phyloP scores from a whole-genome alignment of 2,888 invertebrate genomes.

The Phania funesta region DNA sequence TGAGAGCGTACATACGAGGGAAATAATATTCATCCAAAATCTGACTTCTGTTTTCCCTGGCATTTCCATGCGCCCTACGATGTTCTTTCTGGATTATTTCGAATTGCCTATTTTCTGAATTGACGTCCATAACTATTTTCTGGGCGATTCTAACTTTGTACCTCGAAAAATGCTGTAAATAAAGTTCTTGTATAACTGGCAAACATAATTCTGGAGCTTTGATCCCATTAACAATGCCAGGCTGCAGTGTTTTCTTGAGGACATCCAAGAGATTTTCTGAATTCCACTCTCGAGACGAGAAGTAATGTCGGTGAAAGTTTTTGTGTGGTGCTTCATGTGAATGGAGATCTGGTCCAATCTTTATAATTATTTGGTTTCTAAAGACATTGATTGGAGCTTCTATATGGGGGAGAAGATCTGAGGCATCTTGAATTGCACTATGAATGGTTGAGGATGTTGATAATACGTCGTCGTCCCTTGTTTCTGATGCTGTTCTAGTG shows the following conservation, averaged over 20 bases:
- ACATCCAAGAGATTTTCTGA: neutral
- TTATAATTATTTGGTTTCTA: constrained; percentile 62
- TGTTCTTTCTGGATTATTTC: constrained; percentile 42
- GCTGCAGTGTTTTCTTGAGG: neutral
- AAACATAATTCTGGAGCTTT: neutral
- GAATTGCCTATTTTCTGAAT: neutral
- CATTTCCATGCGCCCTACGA: constrained; percentile 46
- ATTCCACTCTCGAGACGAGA: neutral
- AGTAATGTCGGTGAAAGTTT: constrained; percentile 7
- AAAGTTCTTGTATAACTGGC: neutral
- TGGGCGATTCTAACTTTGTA: neutral
- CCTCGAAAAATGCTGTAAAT: neutral
- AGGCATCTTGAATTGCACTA: constrained; percentile 61
- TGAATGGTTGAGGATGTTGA: constrained; percentile 39
- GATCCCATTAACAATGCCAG: neutral
- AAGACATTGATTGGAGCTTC: constrained; percentile 56
- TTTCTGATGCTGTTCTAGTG: constrained; percentile 2
- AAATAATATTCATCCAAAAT: constrained; percentile 50
- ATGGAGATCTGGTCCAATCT: constrained; percentile 6
- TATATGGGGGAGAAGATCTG: constrained; percentile 62
- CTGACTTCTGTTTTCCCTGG: constrained; percentile 36
- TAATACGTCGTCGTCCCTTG: neutral
- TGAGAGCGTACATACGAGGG: constrained; percentile 16
- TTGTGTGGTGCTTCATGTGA: neutral
- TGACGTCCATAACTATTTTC: neutral